Evolutionary conservation across 2,888 invertebrate genomes (phyloP).

Genomic region (Nemotelus nigrinus): DNA sequence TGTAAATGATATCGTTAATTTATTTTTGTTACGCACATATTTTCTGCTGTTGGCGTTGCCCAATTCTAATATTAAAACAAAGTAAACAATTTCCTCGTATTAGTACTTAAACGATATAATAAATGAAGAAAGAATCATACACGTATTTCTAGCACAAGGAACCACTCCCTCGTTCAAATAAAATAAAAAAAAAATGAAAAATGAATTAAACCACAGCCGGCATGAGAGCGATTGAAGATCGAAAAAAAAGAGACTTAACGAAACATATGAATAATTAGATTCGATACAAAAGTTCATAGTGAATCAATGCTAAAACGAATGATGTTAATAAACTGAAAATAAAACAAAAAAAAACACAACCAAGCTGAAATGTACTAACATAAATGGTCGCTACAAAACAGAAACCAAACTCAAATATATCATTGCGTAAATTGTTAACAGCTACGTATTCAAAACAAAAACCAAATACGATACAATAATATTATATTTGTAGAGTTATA

Average conservation of each 20-base stretch:
- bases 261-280: conserved; percentile 20
- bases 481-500: background rate
- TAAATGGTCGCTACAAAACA: background rate
- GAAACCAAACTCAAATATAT: conserved; percentile 6
- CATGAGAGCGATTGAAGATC: background rate
- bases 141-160: conserved; percentile 52
- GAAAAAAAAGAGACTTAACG: conserved; percentile 1
- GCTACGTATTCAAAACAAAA: conserved; percentile 12
- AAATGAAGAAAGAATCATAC: conserved; percentile 44
- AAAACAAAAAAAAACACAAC: conserved; percentile 18
- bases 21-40: conserved; percentile 63
- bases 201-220: conserved; percentile 8
- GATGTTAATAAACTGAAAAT: background rate
- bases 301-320: conserved; percentile 1
- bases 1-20: conserved; percentile 47
- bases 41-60: conserved; percentile 66
- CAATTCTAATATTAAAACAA: conserved; percentile 59
- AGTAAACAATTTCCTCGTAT: conserved; percentile 39
- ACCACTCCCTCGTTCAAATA: conserved; percentile 51
- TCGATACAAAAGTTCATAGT: conserved; percentile 17
- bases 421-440: conserved; percentile 24
- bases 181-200: conserved; percentile 35
- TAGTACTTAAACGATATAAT: conserved; percentile 41
- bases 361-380: background rate
- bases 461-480: conserved; percentile 13